Evolutionary conservation across 2,113 vertebrate species (phyloP), one percentile per base, ranked within the genome.

Genomic region (Xiphophorus hellerii): DNA sequence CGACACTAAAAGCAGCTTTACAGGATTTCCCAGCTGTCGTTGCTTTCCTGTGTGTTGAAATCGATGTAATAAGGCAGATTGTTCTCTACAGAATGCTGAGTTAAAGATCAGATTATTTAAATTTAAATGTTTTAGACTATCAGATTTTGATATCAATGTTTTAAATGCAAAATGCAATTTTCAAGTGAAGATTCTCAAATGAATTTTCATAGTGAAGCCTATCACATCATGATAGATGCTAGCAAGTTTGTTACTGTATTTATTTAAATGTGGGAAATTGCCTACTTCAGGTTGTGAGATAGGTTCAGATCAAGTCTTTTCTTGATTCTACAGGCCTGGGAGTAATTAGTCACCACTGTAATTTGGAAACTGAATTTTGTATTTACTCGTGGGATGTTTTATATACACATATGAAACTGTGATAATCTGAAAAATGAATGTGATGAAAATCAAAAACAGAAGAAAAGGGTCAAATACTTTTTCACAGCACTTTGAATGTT

Each of bases 1-100:
- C 66, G 64, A 44, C 58, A 77, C 27, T 58, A 73, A 77, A 39
- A 39, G 72, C 37, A 44, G 75, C 66, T 73, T 78, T 25, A 9
- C 51, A 27, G 62, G 10, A 11, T 66, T 67, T 71, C 15, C 30
- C 35, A 30, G 27, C 8, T 3, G 1, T 33, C 17, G 5, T 9
- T 1, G 35, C 2, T 60, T 25, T 35, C 10, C 3, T 22, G 27
- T 7, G 9, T 33, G 0, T 69, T 44, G 31, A 13, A 60, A 51
- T 48, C 20, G 5, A 11, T 37, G 1, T 10, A 22, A 15, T 62
- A 22, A 51, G 58, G 44, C 10, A 31, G 11, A 37, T 48, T 35
- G 27, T 9, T 42, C 31, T 28, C 4, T 15, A 42, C 39, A 42
- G 17, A 12, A 29, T 10, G 4, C 3, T 14, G 30, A 27, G 22